These are phyloP conservation scores for Acyrthosiphon pisum DNA, from an alignment of 1,140 invertebrate genomes.

Conservation along the genomic window DNA sequence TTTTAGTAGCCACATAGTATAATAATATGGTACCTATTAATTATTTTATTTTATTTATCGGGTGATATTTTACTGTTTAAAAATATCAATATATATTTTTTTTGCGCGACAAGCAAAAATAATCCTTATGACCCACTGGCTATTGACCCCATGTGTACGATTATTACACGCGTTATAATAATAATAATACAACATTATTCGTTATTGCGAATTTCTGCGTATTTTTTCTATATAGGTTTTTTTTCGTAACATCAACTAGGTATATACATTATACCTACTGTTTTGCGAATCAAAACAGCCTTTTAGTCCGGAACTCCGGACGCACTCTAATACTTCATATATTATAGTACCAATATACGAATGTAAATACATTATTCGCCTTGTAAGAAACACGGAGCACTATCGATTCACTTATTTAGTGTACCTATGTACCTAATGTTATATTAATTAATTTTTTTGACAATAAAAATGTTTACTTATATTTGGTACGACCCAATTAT, in stretches of 20 bases:
- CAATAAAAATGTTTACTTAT: neutral
- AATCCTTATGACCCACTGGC: neutral
- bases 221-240: neutral
- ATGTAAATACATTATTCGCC: neutral
- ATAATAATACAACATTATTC: neutral
- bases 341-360: neutral
- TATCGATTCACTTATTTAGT: neutral
- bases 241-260: neutral
- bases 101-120: neutral
- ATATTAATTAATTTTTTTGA: neutral
- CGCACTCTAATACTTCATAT: neutral
- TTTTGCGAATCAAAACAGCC: neutral
- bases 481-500: neutral
- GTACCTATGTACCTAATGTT: neutral
- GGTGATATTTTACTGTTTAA: neutral
- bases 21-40: neutral
- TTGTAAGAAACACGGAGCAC: neutral
- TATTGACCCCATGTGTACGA: neutral
- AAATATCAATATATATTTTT: neutral
- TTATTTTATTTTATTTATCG: neutral
- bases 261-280: neutral
- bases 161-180: neutral
- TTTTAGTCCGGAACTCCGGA: neutral
- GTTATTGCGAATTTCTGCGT: neutral
- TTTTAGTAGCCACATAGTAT: neutral